Base-by-base conservation (phyloP, 2,113 vertebrate species). In the Hippotragus niger region DNA sequence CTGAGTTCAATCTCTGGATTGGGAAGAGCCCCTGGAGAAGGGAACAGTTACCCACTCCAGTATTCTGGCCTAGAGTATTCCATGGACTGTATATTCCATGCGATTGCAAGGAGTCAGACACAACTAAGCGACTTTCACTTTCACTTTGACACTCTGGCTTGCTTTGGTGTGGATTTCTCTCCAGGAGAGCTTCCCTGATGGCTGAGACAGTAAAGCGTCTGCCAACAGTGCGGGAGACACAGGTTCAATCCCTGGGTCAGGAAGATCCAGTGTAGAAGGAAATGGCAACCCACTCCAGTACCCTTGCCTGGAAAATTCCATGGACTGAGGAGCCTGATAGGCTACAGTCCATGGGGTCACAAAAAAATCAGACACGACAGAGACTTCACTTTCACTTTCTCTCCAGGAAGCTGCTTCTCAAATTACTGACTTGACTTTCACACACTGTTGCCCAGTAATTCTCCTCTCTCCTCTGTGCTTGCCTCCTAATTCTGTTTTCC, bases 241-340 rank as follows among this genome's bases (percentile, higher is more conserved):
- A 1, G 21, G n/a, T 40, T 40, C 5, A 5, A 6, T 23, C 19
- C 21, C n/a, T 40, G n/a, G n/a, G n/a, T 71, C 1, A 2, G 19
- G 5, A 71, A 71, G 67, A 40, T 71, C 67, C n/a, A 1, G 4
- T 71, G 67, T 19, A 71, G n/a, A 71, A 23, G 67, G 67, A 36
- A 71, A 71, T 58, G 57, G 25, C 62, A 67, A 67, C n/a, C 67
- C 19, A 23, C n/a, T 23, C n/a, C 19, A 74, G 67, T 74, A 23
- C 21, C 13, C n/a, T 74, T 36, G 67, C 19, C 67, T 74, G 67
- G 67, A 74, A 36, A 40, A 23, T 40, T 71, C 67, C 19, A 40
- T 71, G 19, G 19, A 40, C n/a, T 71, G 64, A 58, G 57, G 57
- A 58, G 57, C 10, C 57, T 58, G 25, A 58, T 58, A 58, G 57